Percentiles rank a stretch among this genome's conserved stretches.
Evolutionary conservation across 2,888 invertebrate species (phyloP).

Genomic region (Dolichomitus sp.): DNA sequence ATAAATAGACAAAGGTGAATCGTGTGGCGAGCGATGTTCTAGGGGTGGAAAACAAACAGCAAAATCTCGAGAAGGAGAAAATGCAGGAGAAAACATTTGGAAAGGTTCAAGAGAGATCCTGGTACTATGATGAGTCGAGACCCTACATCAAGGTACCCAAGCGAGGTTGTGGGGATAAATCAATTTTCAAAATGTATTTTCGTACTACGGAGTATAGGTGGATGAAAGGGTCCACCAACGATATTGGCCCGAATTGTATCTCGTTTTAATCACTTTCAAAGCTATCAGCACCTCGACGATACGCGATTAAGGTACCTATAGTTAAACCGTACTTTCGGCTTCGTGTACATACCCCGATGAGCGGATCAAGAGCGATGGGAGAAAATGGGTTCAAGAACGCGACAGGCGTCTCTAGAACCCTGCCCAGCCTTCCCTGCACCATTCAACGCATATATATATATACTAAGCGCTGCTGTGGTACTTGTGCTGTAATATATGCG

Average conservation of each 20-base stretch:
- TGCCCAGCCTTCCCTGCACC: background rate
- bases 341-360: conserved; percentile 6
- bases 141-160: background rate
- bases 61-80: conserved; percentile 42
- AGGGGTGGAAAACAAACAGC: conserved; percentile 52
- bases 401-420: conserved; percentile 31
- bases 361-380: conserved; percentile 37
- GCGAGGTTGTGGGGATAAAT: conserved; percentile 18
- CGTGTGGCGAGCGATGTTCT: conserved; percentile 19
- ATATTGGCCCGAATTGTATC: background rate
- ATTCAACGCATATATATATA: background rate
- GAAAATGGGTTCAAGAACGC: conserved; percentile 23
- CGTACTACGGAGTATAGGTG: background rate
- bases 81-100: conserved; percentile 37
- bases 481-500: conserved; percentile 13
- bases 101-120: conserved; percentile 39
- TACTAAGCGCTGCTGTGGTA: background rate
- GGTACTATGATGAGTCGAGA: background rate
- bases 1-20: conserved; percentile 6
- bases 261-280: background rate
- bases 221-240: background rate
- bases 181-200: conserved; percentile 22
- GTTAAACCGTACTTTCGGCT: background rate
- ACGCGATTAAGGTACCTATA: conserved; percentile 1
- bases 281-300: conserved; percentile 9